Conservation (phyloP, 1,140 invertebrate genomes). For the Lasioglossum albipes region DNA sequence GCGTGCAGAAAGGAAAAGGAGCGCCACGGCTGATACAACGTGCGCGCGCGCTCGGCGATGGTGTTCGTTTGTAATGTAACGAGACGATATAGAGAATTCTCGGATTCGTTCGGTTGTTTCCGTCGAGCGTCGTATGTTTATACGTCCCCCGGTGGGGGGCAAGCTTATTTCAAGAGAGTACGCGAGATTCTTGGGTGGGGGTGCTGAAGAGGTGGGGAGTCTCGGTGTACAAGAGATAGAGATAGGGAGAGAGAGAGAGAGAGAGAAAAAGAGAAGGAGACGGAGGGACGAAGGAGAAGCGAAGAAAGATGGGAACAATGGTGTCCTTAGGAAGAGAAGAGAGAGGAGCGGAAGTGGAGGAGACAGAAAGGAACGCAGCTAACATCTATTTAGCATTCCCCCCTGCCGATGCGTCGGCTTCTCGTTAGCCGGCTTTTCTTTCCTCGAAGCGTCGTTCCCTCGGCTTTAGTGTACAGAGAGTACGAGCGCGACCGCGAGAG, state of each 20-base stretch:
- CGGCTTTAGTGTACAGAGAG: conserved; percentile 17
- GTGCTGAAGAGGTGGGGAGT: not conserved
- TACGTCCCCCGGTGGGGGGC: conserved; percentile 17
- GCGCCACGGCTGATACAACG: conserved; percentile 34
- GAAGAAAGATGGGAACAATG: conserved; percentile 1
- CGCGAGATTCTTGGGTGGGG: not conserved
- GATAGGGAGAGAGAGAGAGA: too few species aligned
- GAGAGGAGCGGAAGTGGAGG: conserved; percentile 22
- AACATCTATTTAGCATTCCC: conserved; percentile 75
- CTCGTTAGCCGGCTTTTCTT: conserved; percentile 69
- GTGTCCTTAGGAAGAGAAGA: not conserved
- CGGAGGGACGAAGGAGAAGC: not conserved
- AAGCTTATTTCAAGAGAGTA: conserved; percentile 43
- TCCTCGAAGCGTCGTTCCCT: conserved; percentile 22
- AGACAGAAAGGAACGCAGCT: conserved; percentile 30
- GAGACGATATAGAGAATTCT: conserved; percentile 37
- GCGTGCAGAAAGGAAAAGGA: not conserved
- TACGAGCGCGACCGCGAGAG: conserved; percentile 57
- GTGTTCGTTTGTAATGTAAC: conserved; percentile 16
- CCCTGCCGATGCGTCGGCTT: conserved; percentile 59
- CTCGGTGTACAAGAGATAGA: not conserved
- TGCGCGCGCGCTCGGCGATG: conserved; percentile 19
- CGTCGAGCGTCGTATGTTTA: conserved; percentile 19
- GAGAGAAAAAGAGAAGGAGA: not conserved
- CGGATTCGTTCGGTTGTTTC: conserved; percentile 43